Conservation (phyloP, 2,797 vertebrate genomes). For the Liparis tanakae region DNA sequence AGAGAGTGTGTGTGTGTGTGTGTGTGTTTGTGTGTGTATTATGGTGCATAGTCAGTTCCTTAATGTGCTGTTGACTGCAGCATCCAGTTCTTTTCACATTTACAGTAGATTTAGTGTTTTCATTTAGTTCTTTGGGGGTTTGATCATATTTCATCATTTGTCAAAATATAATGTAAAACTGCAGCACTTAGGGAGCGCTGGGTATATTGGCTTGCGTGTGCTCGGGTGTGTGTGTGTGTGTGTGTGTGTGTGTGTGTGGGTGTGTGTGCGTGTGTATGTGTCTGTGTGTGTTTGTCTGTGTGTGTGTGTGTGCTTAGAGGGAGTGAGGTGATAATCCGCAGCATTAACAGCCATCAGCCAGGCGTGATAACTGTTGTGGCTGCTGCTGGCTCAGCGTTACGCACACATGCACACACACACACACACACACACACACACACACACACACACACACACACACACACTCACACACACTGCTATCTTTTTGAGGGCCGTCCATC, state of each 20-base stretch:
- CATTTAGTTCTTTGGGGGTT: background rate
- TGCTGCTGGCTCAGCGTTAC: slow-evolving; percentile 80
- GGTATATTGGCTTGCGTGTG: background rate
- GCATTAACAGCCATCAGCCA: slow-evolving; percentile 79
- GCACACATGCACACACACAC: slow-evolving; percentile 23
- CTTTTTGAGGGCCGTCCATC: slow-evolving; percentile 26
- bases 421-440: slow-evolving; percentile 30
- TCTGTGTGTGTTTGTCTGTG: slow-evolving; percentile 18
- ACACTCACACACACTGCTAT: background rate
- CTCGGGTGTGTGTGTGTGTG: slow-evolving; percentile 13
- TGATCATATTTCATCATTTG: background rate
- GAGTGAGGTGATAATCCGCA: slow-evolving; percentile 73
- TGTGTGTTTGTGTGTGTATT: slow-evolving; percentile 22
- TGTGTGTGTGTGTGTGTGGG: slow-evolving; percentile 18
- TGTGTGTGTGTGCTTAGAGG: slow-evolving; percentile 21
- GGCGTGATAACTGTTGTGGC: slow-evolving; percentile 73
- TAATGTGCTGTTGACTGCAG: background rate
- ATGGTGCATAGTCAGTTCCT: background rate
- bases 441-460: background rate
- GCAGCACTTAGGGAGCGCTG: background rate
- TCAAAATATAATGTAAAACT: background rate
- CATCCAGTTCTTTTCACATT: background rate
- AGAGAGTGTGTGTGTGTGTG: slow-evolving; percentile 19
- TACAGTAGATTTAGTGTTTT: slow-evolving; percentile 5
- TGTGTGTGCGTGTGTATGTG: slow-evolving; percentile 8